phyloP scores from a whole-genome alignment of 2,888 invertebrate species.

The Selenia dentaria region DNA sequence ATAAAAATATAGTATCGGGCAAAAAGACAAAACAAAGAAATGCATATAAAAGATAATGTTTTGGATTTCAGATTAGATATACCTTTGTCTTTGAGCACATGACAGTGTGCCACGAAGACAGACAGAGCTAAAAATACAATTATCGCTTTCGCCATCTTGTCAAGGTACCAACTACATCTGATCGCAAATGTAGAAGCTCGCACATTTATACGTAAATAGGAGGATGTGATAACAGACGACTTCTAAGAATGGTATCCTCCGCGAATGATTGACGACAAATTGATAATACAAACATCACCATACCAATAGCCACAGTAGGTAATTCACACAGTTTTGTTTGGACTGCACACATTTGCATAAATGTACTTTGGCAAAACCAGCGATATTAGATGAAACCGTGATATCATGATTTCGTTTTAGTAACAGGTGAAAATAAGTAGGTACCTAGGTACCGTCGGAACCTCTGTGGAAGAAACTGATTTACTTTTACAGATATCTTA shows the following conservation, averaged over 20 bases:
- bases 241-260: constrained; percentile 59
- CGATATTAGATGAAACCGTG: constrained; percentile 31
- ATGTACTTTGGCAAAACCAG: constrained; percentile 32
- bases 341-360: constrained; percentile 35
- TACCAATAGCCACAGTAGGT: constrained; percentile 42
- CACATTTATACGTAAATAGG: constrained; percentile 27
- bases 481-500: no score
- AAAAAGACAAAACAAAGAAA: no score
- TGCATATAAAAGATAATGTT: no score
- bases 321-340: constrained; percentile 48
- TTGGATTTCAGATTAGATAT: no score
- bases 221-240: constrained; percentile 24
- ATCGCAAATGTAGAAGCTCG: constrained; percentile 13
- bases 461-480: no score
- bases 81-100: constrained; percentile 35
- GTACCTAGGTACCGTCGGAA: no score
- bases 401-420: background rate
- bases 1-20: background rate
- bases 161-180: constrained; percentile 21
- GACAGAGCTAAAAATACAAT: constrained; percentile 32
- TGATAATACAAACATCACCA: constrained; percentile 47
- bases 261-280: constrained; percentile 42
- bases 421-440: no score
- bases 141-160: constrained; percentile 36
- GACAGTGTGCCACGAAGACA: constrained; percentile 33